These are phyloP conservation scores for Pseudopleuronectes americanus DNA, from an alignment of 2,797 vertebrate species.

Conservation along the genomic window DNA sequence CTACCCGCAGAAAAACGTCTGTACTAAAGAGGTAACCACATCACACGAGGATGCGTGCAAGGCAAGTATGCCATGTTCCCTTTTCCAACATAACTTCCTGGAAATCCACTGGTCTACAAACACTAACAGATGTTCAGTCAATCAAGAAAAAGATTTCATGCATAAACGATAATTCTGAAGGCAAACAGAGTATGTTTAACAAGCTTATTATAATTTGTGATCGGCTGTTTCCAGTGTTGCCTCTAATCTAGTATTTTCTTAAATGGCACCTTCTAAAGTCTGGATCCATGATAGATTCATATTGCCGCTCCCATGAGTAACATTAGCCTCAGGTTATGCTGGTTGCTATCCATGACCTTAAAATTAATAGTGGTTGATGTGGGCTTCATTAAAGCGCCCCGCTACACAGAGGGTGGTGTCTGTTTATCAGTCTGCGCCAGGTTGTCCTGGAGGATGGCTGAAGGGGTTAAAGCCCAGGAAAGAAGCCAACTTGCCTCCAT, in stretches of 20 bases:
- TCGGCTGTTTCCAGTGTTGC: not conserved
- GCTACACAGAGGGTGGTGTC: conserved; percentile 55
- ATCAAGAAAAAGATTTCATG: conserved; percentile 38
- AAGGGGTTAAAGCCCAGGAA: conserved; percentile 82
- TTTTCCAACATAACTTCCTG: conserved; percentile 50
- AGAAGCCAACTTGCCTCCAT: conserved; percentile 73
- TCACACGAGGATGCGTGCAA: conserved; percentile 71
- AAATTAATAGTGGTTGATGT: conserved; percentile 76
- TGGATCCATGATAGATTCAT: conserved; percentile 19
- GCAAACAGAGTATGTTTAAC: conserved; percentile 34
- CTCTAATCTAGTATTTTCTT: conserved; percentile 44
- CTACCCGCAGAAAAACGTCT: conserved; percentile 58
- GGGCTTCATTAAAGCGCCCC: conserved; percentile 66
- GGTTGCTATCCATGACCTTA: conserved; percentile 65
- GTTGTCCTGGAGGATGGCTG: conserved; percentile 62
- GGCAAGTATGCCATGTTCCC: conserved; percentile 49
- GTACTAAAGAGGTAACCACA: conserved; percentile 68
- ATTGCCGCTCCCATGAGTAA: conserved; percentile 43
- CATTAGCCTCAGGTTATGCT: conserved; percentile 65
- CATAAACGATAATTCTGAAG: conserved; percentile 29
- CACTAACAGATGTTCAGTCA: conserved; percentile 62
- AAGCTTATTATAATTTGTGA: conserved; percentile 27
- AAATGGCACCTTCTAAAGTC: conserved; percentile 32
- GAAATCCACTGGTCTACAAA: conserved; percentile 59
- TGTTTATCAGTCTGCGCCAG: conserved; percentile 71